Evolutionary conservation across 2,888 invertebrate genomes (phyloP).

Genomic region (Stratiomys singularior): DNA sequence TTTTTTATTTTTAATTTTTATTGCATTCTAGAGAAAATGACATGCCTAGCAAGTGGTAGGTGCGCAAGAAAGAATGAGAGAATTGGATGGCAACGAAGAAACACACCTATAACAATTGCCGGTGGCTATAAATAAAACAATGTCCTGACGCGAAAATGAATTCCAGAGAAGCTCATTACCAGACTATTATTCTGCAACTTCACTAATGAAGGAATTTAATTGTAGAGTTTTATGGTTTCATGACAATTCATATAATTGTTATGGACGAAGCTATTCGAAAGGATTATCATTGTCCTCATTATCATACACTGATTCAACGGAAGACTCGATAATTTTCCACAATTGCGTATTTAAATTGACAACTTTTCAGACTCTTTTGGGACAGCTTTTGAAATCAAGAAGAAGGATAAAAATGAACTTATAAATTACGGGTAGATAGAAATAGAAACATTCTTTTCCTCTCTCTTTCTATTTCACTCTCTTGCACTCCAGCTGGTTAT

Average conservation of each 20-base stretch:
- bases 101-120: not conserved
- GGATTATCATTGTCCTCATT: not conserved
- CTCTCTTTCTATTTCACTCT: no score
- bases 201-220: slow-evolving; percentile 25
- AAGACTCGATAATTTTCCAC: no score
- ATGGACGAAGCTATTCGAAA: not conserved
- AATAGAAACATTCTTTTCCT: no score
- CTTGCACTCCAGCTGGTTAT: no score
- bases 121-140: not conserved
- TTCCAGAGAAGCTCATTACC: slow-evolving; percentile 21
- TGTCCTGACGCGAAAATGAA: not conserved
- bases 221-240: not conserved
- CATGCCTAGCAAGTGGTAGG: not conserved
- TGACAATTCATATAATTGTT: not conserved
- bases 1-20: no score
- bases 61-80: not conserved
- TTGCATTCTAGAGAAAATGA: no score
- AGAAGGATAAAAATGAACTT: no score
- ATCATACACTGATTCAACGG: no score
- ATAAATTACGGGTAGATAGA: no score
- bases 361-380: not conserved
- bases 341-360: no score
- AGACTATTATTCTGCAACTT: not conserved
- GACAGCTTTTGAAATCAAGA: no score
- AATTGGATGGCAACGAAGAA: no score